Evolutionary conservation across 1,140 invertebrate species (phyloP).

Genomic region (Dufourea novaeangliae): DNA sequence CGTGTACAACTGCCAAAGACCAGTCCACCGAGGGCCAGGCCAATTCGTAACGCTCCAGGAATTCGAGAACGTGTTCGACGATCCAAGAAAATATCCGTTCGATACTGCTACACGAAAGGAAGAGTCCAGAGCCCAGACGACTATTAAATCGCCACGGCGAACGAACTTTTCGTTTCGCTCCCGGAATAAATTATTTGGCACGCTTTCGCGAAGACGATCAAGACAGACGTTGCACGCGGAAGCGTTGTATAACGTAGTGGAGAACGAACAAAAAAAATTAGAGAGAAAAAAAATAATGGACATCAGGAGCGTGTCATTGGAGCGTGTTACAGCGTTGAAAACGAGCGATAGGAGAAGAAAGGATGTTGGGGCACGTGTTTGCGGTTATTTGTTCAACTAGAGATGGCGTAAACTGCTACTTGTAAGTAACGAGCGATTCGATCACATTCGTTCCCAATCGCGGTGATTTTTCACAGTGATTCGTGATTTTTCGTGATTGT

Average conservation of each 20-base stretch:
- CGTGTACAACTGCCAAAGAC: no score
- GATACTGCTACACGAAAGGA: background rate
- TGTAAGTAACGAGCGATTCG: no score
- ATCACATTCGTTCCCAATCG: no score
- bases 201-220: background rate
- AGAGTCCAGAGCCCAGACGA: background rate
- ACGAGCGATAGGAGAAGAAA: background rate
- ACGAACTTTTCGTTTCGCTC: background rate
- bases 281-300: no score
- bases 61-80: background rate
- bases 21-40: no score
- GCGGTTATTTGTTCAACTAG: constrained; percentile 48
- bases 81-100: background rate
- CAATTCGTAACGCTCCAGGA: background rate
- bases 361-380: background rate
- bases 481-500: no score
- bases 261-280: background rate
- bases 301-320: background rate
- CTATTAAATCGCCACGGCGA: no score
- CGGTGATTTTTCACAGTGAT: no score
- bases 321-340: constrained; percentile 13
- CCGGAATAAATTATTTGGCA: background rate
- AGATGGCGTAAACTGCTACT: no score
- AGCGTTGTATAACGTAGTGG: constrained; percentile 8
- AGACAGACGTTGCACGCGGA: constrained; percentile 14